phyloP scores from a whole-genome alignment of 1,140 invertebrate genomes.

The Caenorhabditis elegans region WBcel235 BX284604.4:5213001-5213500 shows the following conservation, averaged over 20 bases:
- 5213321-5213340: slow-evolving; percentile 32
- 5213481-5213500: too few species aligned
- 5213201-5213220: slow-evolving; percentile 62
- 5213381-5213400: too few species aligned
- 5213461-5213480: too few species aligned
- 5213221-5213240: slow-evolving; percentile 50
- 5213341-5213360: not conserved
- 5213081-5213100: slow-evolving; percentile 29
- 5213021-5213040: not conserved
- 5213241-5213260: slow-evolving; percentile 64
- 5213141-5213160: slow-evolving; percentile 57
- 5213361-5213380: too few species aligned
- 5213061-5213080: slow-evolving; percentile 29
- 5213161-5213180: slow-evolving; percentile 55
- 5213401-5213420: too few species aligned
- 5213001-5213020: not conserved
- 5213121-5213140: not conserved
- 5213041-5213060: not conserved
- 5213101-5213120: not conserved
- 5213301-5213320: slow-evolving; percentile 55
- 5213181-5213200: slow-evolving; percentile 59
- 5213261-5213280: slow-evolving; percentile 65
- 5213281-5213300: slow-evolving; percentile 65
- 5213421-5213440: too few species aligned
- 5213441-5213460: too few species aligned